Evolutionary conservation across 1,140 invertebrate genomes (phyloP).

Genomic region (Diplogasteroides magnus): DNA sequence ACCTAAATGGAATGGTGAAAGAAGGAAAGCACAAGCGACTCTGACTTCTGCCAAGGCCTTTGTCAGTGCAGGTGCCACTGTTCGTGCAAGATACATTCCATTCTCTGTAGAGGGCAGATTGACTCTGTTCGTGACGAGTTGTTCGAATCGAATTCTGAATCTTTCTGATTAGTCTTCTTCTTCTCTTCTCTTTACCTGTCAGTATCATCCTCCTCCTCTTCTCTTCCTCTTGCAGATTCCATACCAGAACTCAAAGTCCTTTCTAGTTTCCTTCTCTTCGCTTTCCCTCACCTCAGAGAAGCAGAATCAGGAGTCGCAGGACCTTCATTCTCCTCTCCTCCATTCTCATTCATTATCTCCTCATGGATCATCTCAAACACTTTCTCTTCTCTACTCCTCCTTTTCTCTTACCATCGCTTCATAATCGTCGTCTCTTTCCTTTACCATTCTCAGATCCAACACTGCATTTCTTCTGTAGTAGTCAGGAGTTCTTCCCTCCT

Average conservation of each 20-base stretch:
- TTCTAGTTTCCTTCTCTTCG: too few species aligned
- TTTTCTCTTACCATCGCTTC: conserved; percentile 14
- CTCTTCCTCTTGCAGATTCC: conserved; percentile 34
- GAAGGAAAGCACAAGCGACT: background rate
- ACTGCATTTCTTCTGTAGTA: conserved; percentile 53
- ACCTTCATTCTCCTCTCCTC: conserved; percentile 34
- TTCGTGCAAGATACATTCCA: conserved; percentile 51
- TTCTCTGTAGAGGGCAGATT: conserved; percentile 54
- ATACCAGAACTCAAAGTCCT: conserved; percentile 39
- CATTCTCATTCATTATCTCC: conserved; percentile 42
- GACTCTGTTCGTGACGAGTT: conserved; percentile 42
- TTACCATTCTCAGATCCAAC: conserved; percentile 51
- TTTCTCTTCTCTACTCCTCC: background rate
- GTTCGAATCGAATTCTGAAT: conserved; percentile 38
- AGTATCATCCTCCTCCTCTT: conserved; percentile 46
- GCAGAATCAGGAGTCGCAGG: conserved; percentile 38
- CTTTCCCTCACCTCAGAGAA: conserved; percentile 13
- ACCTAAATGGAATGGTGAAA: conserved; percentile 16
- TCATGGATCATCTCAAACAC: conserved; percentile 31
- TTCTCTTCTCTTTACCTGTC: too few species aligned
- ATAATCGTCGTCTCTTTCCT: conserved; percentile 50
- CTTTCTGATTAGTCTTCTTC: too few species aligned
- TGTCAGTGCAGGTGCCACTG: conserved; percentile 53
- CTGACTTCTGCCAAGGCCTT: conserved; percentile 51
- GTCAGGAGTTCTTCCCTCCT: conserved; percentile 53